Evolutionary conservation across 2,888 invertebrate species (phyloP).

Genomic region (Parthenolecanium corni): DNA sequence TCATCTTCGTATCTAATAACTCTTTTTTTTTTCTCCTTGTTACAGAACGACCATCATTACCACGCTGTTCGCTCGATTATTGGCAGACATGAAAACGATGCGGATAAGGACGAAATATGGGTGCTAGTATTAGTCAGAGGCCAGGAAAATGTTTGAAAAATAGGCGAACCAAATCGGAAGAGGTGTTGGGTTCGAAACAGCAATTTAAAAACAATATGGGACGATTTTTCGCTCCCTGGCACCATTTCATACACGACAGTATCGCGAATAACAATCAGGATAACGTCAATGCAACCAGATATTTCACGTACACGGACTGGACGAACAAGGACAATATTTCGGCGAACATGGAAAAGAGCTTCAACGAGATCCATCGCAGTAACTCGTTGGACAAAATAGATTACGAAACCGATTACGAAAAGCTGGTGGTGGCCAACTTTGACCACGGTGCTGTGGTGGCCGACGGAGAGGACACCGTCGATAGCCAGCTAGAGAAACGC

Average conservation of each 20-base stretch:
- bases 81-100: not conserved
- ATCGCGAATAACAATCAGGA: conserved; percentile 5
- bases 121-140: conserved; percentile 26
- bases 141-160: conserved; percentile 26
- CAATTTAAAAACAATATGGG: conserved; percentile 20
- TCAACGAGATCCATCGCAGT: conserved; percentile 21
- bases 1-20: not conserved
- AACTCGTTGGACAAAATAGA: conserved; percentile 14
- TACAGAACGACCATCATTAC: not conserved
- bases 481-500: not conserved
- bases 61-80: not conserved
- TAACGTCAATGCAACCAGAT: not conserved
- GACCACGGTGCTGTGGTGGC: not conserved
- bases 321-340: conserved; percentile 2
- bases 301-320: not conserved
- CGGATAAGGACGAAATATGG: conserved; percentile 3
- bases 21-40: not conserved
- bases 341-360: conserved; percentile 16
- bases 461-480: not conserved
- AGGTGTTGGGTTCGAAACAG: conserved; percentile 16
- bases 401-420: conserved; percentile 14
- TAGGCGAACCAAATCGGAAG: conserved; percentile 26
- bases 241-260: conserved; percentile 6
- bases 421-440: not conserved
- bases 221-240: conserved; percentile 17